Evolutionary conservation across 2,113 vertebrate species (phyloP).

Genomic region (Strix uralensis): DNA sequence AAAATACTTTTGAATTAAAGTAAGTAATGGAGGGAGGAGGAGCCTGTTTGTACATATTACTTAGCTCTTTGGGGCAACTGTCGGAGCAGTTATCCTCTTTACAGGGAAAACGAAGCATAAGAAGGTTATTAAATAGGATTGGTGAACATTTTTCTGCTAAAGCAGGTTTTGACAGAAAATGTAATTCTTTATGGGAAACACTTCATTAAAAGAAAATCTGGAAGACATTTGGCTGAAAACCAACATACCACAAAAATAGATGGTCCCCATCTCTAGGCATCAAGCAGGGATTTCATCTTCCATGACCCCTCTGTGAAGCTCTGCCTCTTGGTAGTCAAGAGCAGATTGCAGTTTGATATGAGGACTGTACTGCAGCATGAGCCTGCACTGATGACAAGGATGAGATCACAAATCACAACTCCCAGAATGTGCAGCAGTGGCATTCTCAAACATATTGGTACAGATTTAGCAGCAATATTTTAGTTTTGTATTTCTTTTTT

Average conservation of each 20-base stretch:
- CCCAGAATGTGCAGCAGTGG: not conserved
- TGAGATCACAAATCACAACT: not conserved
- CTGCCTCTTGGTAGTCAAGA: not conserved
- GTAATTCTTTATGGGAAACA: not conserved
- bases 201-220: not conserved
- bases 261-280: not conserved
- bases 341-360: not conserved
- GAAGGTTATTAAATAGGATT: not conserved
- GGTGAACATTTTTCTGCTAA: not conserved
- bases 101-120: not conserved
- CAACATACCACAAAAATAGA: not conserved
- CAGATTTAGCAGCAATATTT: not conserved
- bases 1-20: slow-evolving; percentile 71
- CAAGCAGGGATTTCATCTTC: not conserved
- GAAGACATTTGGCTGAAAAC: not conserved
- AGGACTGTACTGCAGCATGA: not conserved
- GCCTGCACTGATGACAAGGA: not conserved
- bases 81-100: not conserved
- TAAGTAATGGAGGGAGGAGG: not conserved
- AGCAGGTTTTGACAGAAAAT: not conserved
- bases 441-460: not conserved
- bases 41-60: not conserved
- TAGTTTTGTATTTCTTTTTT: not conserved
- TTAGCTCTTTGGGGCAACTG: not conserved
- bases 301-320: not conserved